Evolutionary conservation across 2,888 invertebrate species (phyloP), one percentile per base, ranked within the genome.

Genomic region (Oxycera nigricornis): DNA sequence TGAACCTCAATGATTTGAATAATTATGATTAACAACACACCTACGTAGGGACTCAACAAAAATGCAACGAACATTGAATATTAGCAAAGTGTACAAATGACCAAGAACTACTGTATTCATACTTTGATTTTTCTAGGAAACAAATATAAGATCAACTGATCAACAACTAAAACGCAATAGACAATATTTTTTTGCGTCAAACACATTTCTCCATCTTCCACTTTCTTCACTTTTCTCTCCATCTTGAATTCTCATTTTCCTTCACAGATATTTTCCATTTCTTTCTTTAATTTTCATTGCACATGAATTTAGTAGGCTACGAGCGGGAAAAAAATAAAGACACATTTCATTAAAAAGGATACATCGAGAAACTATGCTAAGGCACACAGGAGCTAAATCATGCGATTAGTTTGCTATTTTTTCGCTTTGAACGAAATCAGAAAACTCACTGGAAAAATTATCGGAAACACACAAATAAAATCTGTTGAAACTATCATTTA

Each of bases 171-270:
- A 2, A 55, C 55, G 17, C 3, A 55, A 46, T 17, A 46, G 11
- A 46, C 17, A 22, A 28, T 35, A 24, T 20, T 59, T 26, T 41
- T 55, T 30, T 55, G 35, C 72, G 62, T 74, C 74, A 74, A 61
- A 52, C 72, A 74, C 70, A n/a, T n/a, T n/a, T 7, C 46, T 46
- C 46, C 14, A 3, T 46, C 59, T 73, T 31, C 50, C 75, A 52
- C 57, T 28, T 11, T 24, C 46, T 14, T 65, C 39, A 14, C 24
- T 2, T 14, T 26, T 28, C 26, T 26, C 20, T 62, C 11, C 65
- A 14, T 41, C 22, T 39, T 39, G 7, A 20, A 55, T 14, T 35
- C 65, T 41, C 41, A 41, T 22, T n/a, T n/a, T n/a, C n/a, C 46
- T 46, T 46, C 46, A 46, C 46, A 46, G 46, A 46, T 11, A 2